A percentile compares a stretch with the other conserved stretches of the same genome.
phyloP scores from a whole-genome alignment of 1,140 invertebrate species.

The Gonioctena quinquepunctata region DNA sequence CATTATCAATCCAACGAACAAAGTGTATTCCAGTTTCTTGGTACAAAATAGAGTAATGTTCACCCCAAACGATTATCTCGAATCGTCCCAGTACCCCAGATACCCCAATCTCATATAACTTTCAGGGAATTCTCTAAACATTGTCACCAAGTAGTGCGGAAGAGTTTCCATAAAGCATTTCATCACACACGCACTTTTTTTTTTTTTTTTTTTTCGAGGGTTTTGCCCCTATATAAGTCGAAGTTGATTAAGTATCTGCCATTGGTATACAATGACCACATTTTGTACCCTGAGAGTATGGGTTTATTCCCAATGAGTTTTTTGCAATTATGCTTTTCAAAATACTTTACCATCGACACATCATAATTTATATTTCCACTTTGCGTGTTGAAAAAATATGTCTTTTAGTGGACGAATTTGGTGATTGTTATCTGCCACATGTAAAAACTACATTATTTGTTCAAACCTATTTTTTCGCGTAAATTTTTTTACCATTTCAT shows the following conservation, averaged over 20 bases:
- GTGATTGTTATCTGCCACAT: constrained; percentile 22
- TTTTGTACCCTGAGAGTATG: constrained; percentile 19
- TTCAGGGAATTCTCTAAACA: constrained; percentile 27
- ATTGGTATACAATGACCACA: constrained; percentile 22
- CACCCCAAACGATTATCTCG: constrained; percentile 31
- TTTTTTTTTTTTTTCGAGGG: constrained; percentile 16
- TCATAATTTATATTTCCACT: constrained; percentile 12
- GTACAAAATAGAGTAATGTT: constrained; percentile 4
- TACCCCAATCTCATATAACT: constrained; percentile 25
- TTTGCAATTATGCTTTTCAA: constrained; percentile 37
- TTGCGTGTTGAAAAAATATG: constrained; percentile 15
- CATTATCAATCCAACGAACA: constrained; percentile 29
- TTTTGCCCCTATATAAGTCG: constrained; percentile 43
- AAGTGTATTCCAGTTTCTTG: constrained; percentile 9
- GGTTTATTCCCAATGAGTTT: constrained; percentile 36
- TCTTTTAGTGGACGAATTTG: constrained; percentile 29
- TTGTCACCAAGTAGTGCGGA: constrained; percentile 30
- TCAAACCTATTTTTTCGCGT: constrained; percentile 26
- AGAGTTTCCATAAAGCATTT: constrained; percentile 35
- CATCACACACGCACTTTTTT: too few relatives aligned
- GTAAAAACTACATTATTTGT: constrained; percentile 25
- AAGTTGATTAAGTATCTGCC: constrained; percentile 15
- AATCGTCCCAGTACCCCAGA: constrained; percentile 34
- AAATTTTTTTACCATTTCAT: constrained; percentile 2
- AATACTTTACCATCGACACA: constrained; percentile 28